Evolutionary conservation across 1,140 invertebrate genomes (phyloP), one percentile per base, ranked within the genome.

Genomic region (Lasioglossum albipes): DNA sequence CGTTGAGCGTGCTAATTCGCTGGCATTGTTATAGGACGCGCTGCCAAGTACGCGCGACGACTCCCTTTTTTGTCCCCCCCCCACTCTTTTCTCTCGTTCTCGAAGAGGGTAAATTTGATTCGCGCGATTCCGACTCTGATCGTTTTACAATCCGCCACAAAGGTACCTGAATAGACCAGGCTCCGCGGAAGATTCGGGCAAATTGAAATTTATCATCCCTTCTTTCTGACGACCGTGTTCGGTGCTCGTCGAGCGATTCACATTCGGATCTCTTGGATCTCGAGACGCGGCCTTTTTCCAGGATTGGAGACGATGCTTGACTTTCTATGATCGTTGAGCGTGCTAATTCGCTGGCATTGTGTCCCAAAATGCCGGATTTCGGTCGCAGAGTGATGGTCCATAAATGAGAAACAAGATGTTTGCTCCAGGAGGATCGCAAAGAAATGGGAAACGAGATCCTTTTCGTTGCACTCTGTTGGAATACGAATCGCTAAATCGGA

Each of bases 201-300:
- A 86, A 86, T 86, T 86, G 84, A 86, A 86, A 85, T 86, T 85
- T 86, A 85, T 85, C 81, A 75, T 57, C 64, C 80, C 22, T 36
- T 16, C 36, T 65, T 31, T 27, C 20, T 22, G 57, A 5, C 7
- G 9, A n/a, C 31, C 75, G 27, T 22, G 13, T 20, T 57, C 52
- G 6, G 20, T 6, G 18, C 41, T 22, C 2, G 41, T 10, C 66
- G 42, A 12, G 2, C 13, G 22, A 16, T 1, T 65, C 22, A 16
- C 13, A 20, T 65, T 65, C 18, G 16, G 20, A 41, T 41, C 9
- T 41, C 62, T 9, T 16, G 13, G 27, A 4, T 27, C 5, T 31
- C 27, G 22, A 16, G 20, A 7, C 18, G 6, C 52, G 52, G 20
- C 18, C 6, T n/a, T 9, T 20, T 59, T 59, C 57, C 20, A n/a